Evolutionary conservation across 1,140 invertebrate species (phyloP).

Genomic region (Caenorhabditis tropicalis): DNA sequence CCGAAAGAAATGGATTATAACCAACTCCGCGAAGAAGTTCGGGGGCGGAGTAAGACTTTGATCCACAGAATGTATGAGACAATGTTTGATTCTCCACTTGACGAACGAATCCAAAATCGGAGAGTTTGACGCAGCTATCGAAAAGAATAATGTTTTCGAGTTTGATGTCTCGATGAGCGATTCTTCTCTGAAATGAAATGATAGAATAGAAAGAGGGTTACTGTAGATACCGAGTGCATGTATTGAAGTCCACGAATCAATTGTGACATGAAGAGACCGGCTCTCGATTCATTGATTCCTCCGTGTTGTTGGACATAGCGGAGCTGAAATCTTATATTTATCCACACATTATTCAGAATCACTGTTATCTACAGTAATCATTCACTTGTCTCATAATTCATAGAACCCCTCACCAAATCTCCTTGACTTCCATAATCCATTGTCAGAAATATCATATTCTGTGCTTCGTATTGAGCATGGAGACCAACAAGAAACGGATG

Average conservation of each 20-base stretch:
- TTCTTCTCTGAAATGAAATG: neutral
- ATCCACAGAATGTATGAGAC: constrained; percentile 22
- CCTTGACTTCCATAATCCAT: constrained; percentile 30
- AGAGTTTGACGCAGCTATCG: constrained; percentile 11
- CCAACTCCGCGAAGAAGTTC: constrained; percentile 7
- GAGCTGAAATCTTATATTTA: neutral
- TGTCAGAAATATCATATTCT: constrained; percentile 30
- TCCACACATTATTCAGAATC: too few relatives aligned
- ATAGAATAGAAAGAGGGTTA: too few relatives aligned
- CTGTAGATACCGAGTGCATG: neutral
- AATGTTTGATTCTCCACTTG: neutral
- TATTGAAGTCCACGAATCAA: constrained; percentile 5
- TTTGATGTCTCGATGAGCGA: constrained; percentile 24
- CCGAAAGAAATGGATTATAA: constrained; percentile 21
- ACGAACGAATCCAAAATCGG: constrained; percentile 25
- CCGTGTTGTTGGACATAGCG: constrained; percentile 8
- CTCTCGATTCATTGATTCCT: neutral
- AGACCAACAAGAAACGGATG: neutral
- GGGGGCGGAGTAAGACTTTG: constrained; percentile 15
- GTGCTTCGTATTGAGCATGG: constrained; percentile 28
- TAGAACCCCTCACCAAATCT: neutral
- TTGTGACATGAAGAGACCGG: constrained; percentile 18
- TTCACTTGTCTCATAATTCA: neutral
- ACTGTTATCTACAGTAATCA: too few relatives aligned
- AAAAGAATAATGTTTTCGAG: constrained; percentile 35